Conservation (phyloP, 2,888 invertebrate species). For the Sycophila texana region DNA sequence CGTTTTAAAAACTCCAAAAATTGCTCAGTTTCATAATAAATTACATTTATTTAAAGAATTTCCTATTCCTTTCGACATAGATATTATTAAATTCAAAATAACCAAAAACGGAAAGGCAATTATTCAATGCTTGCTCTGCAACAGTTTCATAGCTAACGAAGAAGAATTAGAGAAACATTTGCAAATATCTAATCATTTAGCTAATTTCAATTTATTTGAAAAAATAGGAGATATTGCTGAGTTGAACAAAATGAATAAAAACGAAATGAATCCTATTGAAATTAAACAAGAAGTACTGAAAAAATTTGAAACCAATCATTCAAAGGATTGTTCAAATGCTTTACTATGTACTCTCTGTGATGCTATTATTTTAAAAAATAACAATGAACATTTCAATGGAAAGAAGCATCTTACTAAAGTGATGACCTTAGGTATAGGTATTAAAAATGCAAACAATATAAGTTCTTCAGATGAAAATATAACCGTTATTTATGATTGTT, state of each 20-base stretch:
- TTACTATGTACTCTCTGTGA: conserved; percentile 18
- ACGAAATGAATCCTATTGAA: background rate
- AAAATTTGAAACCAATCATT: background rate
- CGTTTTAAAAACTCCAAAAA: background rate
- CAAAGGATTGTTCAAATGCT: background rate
- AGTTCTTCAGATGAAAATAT: background rate
- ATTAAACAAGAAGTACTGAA: background rate
- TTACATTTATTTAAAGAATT: conserved; percentile 21
- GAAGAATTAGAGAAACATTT: conserved; percentile 15
- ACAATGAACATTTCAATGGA: background rate
- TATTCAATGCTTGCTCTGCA: conserved; percentile 25
- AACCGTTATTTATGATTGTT: conserved; percentile 29
- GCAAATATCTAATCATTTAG: background rate
- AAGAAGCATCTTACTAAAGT: conserved; percentile 12
- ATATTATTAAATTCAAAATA: conserved; percentile 21
- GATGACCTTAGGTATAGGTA: background rate
- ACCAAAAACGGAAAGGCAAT: background rate
- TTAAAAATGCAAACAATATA: background rate
- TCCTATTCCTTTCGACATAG: background rate
- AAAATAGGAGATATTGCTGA: conserved; percentile 5
- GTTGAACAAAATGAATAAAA: background rate
- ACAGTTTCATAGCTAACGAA: background rate
- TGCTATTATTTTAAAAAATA: background rate
- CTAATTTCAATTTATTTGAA: background rate
- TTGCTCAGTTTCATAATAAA: conserved; percentile 18